Evolutionary conservation across 2,888 invertebrate genomes (phyloP).

Genomic region (Adelognathus sp.): DNA sequence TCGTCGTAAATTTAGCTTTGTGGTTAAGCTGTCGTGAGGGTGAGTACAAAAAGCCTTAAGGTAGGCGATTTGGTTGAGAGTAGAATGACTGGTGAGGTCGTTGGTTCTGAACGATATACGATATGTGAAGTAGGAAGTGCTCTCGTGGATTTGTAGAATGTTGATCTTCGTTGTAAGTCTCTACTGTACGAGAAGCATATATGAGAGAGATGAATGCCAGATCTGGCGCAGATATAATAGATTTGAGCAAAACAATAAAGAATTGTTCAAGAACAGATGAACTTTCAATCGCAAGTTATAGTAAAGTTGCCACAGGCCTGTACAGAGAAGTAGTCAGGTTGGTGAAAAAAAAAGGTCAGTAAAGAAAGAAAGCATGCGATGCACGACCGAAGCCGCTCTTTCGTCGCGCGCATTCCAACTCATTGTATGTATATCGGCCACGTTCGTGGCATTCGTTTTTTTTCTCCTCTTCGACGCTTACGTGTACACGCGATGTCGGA

Average conservation of each 20-base stretch:
- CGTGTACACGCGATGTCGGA: conserved; percentile 27
- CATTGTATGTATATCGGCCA: conserved; percentile 78
- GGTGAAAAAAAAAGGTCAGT: no score
- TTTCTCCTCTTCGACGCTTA: conserved; percentile 34
- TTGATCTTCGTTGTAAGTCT: no score
- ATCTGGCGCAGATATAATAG: neutral
- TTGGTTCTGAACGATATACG: no score
- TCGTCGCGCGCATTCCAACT: conserved; percentile 66
- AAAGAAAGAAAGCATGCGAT: conserved; percentile 47
- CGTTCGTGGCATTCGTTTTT: conserved; percentile 46
- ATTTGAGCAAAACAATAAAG: neutral
- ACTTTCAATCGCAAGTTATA: neutral
- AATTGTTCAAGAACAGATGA: neutral
- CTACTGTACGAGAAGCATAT: neutral
- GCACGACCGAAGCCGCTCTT: conserved; percentile 54
- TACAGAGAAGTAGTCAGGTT: conserved; percentile 6
- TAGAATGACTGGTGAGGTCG: no score
- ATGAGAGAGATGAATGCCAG: neutral
- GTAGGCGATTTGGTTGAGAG: no score
- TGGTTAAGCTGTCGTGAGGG: no score
- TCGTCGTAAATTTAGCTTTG: no score
- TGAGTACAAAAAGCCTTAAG: no score
- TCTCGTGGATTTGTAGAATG: no score
- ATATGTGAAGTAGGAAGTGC: no score
- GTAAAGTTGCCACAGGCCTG: neutral